Conservation (phyloP, 1,140 invertebrate genomes). For the Pinna nobilis region DNA sequence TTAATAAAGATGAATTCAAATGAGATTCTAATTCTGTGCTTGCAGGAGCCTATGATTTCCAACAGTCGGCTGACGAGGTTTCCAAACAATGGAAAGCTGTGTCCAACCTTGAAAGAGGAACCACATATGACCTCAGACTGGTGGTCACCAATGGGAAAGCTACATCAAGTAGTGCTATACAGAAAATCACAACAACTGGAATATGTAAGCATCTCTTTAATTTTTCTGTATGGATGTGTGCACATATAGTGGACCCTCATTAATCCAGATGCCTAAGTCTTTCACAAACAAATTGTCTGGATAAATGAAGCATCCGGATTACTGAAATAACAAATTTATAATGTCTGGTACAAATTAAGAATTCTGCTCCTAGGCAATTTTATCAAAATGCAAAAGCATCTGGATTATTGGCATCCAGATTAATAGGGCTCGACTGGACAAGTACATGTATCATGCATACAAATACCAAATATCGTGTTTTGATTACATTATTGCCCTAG, state of each 20-base stretch:
- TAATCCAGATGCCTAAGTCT: too few relatives aligned
- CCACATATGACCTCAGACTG: conserved; percentile 90
- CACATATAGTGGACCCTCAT: too few relatives aligned
- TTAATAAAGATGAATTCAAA: background rate
- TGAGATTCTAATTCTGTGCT: background rate
- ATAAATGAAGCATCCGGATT: too few relatives aligned
- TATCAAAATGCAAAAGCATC: too few relatives aligned
- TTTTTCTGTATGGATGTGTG: too few relatives aligned
- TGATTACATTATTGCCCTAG: background rate
- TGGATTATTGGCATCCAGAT: too few relatives aligned
- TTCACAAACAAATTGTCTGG: too few relatives aligned
- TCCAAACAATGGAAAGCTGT: conserved; percentile 75
- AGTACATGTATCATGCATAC: background rate
- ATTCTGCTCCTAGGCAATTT: too few relatives aligned
- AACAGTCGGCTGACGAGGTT: conserved; percentile 61
- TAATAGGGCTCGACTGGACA: too few relatives aligned
- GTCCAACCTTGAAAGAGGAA: conserved; percentile 88
- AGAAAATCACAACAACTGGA: conserved; percentile 54
- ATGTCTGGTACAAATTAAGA: too few relatives aligned
- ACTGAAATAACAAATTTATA: too few relatives aligned
- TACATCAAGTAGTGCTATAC: conserved; percentile 46
- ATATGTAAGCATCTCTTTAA: conserved; percentile 57
- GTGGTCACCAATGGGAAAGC: conserved; percentile 92
- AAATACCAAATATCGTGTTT: background rate
- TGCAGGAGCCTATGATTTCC: conserved; percentile 64